These are phyloP conservation scores for Eublepharis macularius DNA, from an alignment of 2,113 vertebrate species.

Conservation along the genomic window DNA sequence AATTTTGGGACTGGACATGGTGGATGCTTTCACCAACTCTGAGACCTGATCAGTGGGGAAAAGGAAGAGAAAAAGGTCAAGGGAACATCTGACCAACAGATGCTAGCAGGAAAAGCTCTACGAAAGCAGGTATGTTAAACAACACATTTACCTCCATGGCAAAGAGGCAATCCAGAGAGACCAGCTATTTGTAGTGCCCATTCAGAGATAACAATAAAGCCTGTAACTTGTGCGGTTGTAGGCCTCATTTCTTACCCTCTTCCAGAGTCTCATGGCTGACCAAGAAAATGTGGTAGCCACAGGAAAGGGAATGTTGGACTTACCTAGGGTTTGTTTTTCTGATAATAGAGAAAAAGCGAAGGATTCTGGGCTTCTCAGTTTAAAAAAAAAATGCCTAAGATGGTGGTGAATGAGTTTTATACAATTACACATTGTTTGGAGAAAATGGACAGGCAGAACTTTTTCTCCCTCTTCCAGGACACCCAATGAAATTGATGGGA, in stretches of 20 bases:
- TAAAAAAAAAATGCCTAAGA: too few relatives aligned
- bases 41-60: conserved; percentile 81
- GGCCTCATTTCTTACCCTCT: background rate
- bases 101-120: background rate
- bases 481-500: background rate
- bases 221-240: too few relatives aligned
- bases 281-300: background rate
- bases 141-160: background rate
- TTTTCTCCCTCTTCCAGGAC: background rate
- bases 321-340: background rate
- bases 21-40: conserved; percentile 92
- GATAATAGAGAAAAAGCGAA: background rate
- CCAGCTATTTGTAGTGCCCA: too few relatives aligned
- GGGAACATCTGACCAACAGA: background rate
- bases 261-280: background rate
- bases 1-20: conserved; percentile 91
- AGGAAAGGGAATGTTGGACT: background rate
- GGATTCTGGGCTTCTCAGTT: background rate
- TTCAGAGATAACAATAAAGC: background rate
- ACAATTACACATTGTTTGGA: too few relatives aligned
- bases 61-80: background rate
- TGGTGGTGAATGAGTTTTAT: too few relatives aligned
- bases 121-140: too few relatives aligned
- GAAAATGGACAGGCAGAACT: too few relatives aligned
- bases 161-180: background rate